Evolutionary conservation across 2,888 invertebrate species (phyloP).

Genomic region (Stenodema calcarata): DNA sequence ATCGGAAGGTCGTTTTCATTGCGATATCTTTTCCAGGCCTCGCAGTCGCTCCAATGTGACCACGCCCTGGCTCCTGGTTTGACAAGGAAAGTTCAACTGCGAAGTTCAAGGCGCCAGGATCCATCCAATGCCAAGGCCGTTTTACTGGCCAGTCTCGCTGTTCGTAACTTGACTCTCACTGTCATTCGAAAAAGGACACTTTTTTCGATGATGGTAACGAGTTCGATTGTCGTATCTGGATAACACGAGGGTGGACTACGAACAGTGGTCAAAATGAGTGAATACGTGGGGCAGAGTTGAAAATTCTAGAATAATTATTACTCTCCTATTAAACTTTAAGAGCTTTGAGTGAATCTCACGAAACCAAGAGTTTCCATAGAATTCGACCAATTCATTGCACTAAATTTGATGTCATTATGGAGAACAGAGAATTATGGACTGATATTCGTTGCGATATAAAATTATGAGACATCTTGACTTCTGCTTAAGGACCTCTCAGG

Average conservation of each 20-base stretch:
- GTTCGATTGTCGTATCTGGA: background rate
- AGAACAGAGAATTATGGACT: no score
- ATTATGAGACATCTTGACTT: no score
- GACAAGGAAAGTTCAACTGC: background rate
- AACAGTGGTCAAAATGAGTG: background rate
- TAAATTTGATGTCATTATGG: no score
- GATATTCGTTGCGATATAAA: no score
- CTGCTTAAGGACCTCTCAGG: no score
- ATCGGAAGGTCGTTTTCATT: background rate
- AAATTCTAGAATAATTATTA: no score
- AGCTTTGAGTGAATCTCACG: no score
- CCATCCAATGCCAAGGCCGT: background rate
- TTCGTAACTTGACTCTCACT: background rate
- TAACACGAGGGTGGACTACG: background rate
- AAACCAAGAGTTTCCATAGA: no score
- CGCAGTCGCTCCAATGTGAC: background rate
- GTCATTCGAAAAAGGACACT: background rate
- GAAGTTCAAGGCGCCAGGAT: background rate
- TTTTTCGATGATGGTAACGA: background rate
- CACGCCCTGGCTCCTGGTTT: background rate
- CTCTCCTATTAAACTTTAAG: no score
- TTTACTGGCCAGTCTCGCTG: background rate
- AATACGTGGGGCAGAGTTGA: no score
- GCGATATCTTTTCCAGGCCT: background rate
- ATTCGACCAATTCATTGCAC: no score